These are phyloP conservation scores for pig (Sus scrofa) DNA, from an alignment of 2,113 vertebrate species.

Conservation along the genomic window DNA sequence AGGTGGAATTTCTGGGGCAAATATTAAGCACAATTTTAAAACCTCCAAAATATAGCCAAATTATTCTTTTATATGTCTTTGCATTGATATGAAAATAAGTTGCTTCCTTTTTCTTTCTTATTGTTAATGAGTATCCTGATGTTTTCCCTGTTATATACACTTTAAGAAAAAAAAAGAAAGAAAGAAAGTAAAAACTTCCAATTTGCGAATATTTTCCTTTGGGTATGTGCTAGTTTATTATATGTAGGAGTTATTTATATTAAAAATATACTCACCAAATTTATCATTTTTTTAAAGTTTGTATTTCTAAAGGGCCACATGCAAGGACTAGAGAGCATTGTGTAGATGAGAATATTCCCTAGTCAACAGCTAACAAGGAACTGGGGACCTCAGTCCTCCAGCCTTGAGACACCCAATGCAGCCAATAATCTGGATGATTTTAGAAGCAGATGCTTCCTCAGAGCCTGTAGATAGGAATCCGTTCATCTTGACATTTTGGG, in stretches of 20 bases:
- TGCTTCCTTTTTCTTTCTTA: neutral
- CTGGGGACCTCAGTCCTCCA: neutral
- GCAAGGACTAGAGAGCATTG: neutral
- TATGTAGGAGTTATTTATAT: neutral
- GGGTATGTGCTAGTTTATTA: neutral
- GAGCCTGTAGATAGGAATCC: neutral
- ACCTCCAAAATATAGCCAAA: neutral
- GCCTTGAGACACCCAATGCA: neutral
- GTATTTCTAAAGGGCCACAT: neutral
- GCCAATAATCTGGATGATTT: neutral
- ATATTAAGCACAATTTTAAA: neutral
- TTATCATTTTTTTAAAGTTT: neutral
- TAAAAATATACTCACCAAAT: neutral
- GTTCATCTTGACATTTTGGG: neutral
- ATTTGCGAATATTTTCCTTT: neutral
- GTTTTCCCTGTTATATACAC: neutral
- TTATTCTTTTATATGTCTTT: neutral
- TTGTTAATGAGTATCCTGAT: neutral
- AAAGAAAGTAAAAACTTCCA: neutral
- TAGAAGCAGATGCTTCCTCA: neutral
- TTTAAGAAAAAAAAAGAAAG: neutral
- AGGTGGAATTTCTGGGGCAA: neutral
- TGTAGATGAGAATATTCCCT: neutral
- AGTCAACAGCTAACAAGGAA: neutral
- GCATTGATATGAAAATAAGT: neutral